phyloP scores from a whole-genome alignment of 2,797 vertebrate genomes.

The Phataginus tetradactyla region DNA sequence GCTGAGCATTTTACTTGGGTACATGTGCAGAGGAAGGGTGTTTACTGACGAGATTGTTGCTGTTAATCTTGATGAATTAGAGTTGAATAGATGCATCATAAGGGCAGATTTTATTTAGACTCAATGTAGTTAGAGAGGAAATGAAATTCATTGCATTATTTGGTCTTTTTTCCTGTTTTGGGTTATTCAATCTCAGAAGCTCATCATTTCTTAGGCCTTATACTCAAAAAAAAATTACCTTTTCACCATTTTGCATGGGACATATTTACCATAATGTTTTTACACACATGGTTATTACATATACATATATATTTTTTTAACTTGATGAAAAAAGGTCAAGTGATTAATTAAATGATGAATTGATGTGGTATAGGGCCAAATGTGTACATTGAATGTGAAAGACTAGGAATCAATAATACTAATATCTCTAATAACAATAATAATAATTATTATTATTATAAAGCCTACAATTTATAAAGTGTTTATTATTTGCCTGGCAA shows the following conservation, averaged over 20 bases:
- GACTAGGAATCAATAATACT: neutral
- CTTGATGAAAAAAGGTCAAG: neutral
- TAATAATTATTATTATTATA: neutral
- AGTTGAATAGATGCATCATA: neutral
- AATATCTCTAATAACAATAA: neutral
- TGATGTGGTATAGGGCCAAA: neutral
- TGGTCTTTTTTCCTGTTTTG: neutral
- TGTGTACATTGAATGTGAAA: neutral
- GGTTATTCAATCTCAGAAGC: neutral
- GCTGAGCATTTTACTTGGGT: neutral
- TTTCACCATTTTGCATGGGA: neutral
- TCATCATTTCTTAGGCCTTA: neutral
- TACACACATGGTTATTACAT: neutral
- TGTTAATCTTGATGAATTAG: neutral
- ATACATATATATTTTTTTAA: neutral
- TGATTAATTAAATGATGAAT: neutral
- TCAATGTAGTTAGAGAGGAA: neutral
- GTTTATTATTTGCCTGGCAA: neutral
- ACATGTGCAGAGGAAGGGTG: neutral
- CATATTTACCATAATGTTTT: neutral
- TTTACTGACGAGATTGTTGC: neutral
- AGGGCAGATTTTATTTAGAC: neutral
- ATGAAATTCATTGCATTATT: neutral
- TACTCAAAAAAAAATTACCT: neutral
- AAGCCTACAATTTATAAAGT: neutral